These are phyloP conservation scores for Dysidea cf. avara DNA, from an alignment of 37 sponge, comb jelly and placozoan species.

Conservation along the genomic window DNA sequence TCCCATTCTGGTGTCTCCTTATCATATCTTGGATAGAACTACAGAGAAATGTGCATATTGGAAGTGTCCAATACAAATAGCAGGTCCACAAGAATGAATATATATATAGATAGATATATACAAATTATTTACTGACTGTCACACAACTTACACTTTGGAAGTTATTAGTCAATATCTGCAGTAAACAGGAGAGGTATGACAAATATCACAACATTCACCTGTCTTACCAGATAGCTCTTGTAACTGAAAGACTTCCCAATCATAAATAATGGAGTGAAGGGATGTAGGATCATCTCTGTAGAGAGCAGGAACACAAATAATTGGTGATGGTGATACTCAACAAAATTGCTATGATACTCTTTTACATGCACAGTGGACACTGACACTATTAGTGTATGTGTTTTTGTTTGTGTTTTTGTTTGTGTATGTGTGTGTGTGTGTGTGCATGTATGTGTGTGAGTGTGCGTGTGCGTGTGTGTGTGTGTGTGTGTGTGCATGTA, in stretches of 20 bases:
- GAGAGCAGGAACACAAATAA: slow-evolving; percentile 37
- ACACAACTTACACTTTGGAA: too few relatives aligned
- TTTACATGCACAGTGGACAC: too few relatives aligned
- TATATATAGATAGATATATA: too few relatives aligned
- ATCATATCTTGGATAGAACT: slow-evolving; percentile 53
- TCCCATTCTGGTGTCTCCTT: slow-evolving; percentile 34
- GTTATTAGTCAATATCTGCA: too few relatives aligned
- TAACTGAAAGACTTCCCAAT: slow-evolving; percentile 75
- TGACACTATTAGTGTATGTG: too few relatives aligned
- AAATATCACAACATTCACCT: too few relatives aligned
- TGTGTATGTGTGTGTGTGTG: slow-evolving; percentile 29
- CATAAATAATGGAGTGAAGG: slow-evolving; percentile 58
- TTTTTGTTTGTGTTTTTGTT: background rate
- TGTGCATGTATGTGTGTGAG: slow-evolving; percentile 31
- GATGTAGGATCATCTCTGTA: slow-evolving; percentile 52
- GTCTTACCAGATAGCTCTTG: slow-evolving; percentile 69
- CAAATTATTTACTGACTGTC: too few relatives aligned
- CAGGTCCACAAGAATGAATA: too few relatives aligned
- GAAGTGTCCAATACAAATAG: too few relatives aligned
- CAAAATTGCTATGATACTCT: too few relatives aligned
- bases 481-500: slow-evolving; percentile 14
- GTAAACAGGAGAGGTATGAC: too few relatives aligned
- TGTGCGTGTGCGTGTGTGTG: slow-evolving; percentile 24
- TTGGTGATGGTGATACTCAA: too few relatives aligned
- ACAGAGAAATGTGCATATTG: background rate